phyloP scores from a whole-genome alignment of 2,888 invertebrate genomes.

The Lasioglossum lativentre region DNA sequence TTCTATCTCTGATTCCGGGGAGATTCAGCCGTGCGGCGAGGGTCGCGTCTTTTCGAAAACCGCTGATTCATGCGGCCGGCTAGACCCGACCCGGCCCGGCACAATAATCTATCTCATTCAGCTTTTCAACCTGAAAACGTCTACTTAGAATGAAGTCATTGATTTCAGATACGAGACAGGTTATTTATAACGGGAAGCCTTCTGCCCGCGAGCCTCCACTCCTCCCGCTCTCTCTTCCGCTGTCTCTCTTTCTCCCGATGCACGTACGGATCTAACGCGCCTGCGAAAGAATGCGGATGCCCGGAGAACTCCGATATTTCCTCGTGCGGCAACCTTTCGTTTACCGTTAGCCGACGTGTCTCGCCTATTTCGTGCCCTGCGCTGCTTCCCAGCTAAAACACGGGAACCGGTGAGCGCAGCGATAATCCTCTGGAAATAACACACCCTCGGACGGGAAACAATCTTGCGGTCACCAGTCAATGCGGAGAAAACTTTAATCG shows the following conservation, averaged over 20 bases:
- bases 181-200: slow-evolving; percentile 41
- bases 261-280: neutral
- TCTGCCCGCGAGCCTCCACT: neutral
- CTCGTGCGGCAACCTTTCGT: slow-evolving; percentile 10
- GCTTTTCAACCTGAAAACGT: slow-evolving; percentile 33
- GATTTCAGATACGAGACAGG: slow-evolving; percentile 48
- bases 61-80: slow-evolving; percentile 23
- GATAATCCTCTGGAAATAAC: neutral
- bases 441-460: neutral
- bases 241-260: neutral
- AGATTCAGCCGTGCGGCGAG: neutral
- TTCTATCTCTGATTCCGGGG: neutral
- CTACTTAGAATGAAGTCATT: slow-evolving; percentile 35
- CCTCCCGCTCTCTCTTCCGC: neutral
- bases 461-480: neutral
- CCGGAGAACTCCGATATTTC: slow-evolving; percentile 1
- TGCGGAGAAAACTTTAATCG: neutral
- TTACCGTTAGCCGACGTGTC: neutral
- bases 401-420: neutral
- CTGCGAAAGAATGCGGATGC: slow-evolving; percentile 24
- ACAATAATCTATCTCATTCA: slow-evolving; percentile 45
- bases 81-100: neutral
- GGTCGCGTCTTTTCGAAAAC: neutral
- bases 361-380: neutral
- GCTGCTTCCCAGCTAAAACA: neutral